Conservation (phyloP, 2,113 vertebrate species). For the Hypomesus transpacificus region DNA sequence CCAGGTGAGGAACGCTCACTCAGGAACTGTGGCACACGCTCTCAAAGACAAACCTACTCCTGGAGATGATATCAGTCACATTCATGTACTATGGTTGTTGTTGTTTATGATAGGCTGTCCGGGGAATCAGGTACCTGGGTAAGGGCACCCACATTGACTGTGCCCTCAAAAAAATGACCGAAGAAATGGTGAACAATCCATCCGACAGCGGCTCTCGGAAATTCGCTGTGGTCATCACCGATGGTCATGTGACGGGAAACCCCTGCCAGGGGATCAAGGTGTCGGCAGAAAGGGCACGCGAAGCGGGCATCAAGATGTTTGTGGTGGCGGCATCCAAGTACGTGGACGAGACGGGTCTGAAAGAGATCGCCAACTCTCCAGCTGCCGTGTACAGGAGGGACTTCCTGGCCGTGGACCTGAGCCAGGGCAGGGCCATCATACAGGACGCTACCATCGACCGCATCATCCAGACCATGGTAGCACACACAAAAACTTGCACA, state of each 20-base stretch:
- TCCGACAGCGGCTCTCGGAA: conserved; percentile 33
- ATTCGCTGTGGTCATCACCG: conserved; percentile 70
- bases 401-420: conserved; percentile 76
- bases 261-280: conserved; percentile 85
- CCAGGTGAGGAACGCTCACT: conserved; percentile 36
- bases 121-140: conserved; percentile 77
- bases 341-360: conserved; percentile 78
- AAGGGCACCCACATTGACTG: conserved; percentile 92
- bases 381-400: conserved; percentile 78
- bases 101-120: conserved; percentile 51
- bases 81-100: not conserved
- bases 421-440: conserved; percentile 45
- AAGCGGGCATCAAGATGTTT: conserved; percentile 82
- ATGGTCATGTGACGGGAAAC: conserved; percentile 73
- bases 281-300: conserved; percentile 80
- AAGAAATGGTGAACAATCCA: conserved; percentile 10
- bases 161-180: conserved; percentile 61
- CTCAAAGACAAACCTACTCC: not conserved
- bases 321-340: conserved; percentile 78
- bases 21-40: not conserved
- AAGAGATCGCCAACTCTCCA: conserved; percentile 83
- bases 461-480: conserved; percentile 91
- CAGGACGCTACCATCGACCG: conserved; percentile 73
- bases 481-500: not conserved
- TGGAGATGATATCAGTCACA: too few species aligned